Percentiles rank a stretch among this genome's conserved stretches.
phyloP scores from a whole-genome alignment of 2,113 vertebrate genomes.

The Osmerus mordax region DNA sequence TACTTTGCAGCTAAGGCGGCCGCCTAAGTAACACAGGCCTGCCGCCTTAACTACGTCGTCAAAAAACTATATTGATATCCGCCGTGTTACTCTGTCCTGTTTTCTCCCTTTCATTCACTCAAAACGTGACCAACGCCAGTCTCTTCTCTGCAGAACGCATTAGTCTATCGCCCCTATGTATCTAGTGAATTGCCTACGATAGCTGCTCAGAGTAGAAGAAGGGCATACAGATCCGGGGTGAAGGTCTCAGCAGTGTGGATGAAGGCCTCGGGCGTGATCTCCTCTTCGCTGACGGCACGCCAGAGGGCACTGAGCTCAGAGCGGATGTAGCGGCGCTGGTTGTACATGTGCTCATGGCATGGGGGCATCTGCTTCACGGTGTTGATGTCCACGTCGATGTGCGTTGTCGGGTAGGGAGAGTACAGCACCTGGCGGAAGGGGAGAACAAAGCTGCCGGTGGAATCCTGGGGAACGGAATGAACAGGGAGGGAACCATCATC shows the following conservation, averaged over 20 bases:
- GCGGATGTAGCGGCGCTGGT: conserved; percentile 91
- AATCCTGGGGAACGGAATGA: conserved; percentile 73
- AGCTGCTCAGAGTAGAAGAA: not conserved
- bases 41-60: too few relatives aligned
- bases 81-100: too few relatives aligned
- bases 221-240: conserved; percentile 89
- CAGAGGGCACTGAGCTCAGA: conserved; percentile 86
- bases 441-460: conserved; percentile 92
- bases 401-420: conserved; percentile 91
- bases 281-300: conserved; percentile 89
- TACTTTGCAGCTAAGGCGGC: too few relatives aligned
- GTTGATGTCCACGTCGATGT: conserved; percentile 96
- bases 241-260: conserved; percentile 90
- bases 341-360: conserved; percentile 93
- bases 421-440: conserved; percentile 97
- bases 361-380: conserved; percentile 98
- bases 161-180: too few relatives aligned
- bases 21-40: too few relatives aligned
- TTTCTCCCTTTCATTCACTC: too few relatives aligned
- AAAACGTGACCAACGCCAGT: too few relatives aligned
- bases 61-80: too few relatives aligned
- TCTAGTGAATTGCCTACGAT: not conserved
- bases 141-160: too few relatives aligned
- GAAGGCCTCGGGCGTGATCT: conserved; percentile 84
- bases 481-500: not conserved